Evolutionary conservation across 2,113 vertebrate species (phyloP).

Genomic region (Colinus virginianus): DNA sequence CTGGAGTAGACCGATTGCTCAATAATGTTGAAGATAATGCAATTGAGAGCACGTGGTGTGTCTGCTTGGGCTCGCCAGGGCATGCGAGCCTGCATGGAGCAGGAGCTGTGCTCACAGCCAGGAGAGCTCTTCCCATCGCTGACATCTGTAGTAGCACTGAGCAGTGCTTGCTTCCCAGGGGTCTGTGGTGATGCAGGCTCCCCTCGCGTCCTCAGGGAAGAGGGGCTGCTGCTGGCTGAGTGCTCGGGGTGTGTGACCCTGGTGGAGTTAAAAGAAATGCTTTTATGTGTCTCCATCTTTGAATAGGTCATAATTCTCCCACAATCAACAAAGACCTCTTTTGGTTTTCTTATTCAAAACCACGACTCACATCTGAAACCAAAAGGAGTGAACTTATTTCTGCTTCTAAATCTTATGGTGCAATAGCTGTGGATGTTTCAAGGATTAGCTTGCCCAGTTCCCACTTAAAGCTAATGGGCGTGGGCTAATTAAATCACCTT

Average conservation of each 20-base stretch:
- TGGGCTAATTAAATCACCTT: not conserved
- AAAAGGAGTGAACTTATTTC: not conserved
- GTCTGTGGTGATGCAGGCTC: fast-evolving
- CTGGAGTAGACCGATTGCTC: not conserved
- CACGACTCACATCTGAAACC: not conserved
- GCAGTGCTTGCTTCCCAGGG: not conserved
- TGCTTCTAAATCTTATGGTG: not conserved
- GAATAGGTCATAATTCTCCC: not conserved
- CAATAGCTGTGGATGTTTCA: conserved; percentile 1
- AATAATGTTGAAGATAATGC: not conserved
- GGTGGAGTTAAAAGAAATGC: not conserved
- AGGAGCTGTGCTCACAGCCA: not conserved
- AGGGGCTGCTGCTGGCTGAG: not conserved
- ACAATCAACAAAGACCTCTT: not conserved
- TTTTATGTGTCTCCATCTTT: not conserved
- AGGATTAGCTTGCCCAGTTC: not conserved
- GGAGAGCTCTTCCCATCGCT: not conserved
- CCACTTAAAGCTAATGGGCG: not conserved
- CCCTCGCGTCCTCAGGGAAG: not conserved
- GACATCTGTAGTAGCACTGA: too few species aligned
- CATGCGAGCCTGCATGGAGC: not conserved
- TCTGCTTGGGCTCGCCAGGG: not conserved
- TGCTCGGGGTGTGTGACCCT: fast-evolving
- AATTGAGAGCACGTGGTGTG: not conserved
- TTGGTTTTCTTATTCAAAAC: not conserved